Evolutionary conservation across 1,140 invertebrate species (phyloP), one percentile per base, ranked within the genome.

Genomic region (Halotydeus destructor): DNA sequence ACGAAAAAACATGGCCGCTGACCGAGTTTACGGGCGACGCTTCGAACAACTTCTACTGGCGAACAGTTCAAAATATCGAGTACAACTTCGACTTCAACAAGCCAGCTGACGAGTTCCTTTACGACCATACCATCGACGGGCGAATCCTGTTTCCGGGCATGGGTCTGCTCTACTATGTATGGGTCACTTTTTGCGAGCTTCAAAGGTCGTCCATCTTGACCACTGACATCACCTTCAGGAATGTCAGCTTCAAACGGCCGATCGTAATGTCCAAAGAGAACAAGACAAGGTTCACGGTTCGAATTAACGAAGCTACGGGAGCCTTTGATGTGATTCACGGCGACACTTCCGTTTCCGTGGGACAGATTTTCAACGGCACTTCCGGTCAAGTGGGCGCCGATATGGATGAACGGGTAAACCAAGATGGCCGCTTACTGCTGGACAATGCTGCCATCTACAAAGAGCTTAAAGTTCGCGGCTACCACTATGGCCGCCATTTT

Each of bases 131-230:
- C 12, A 91, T 96, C 52, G 88, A 96, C 62, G 88, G 86, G 12
- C 70, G 89, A 55, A 68, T 91, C 24, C 61, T 97, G 3, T 96
- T 85, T 64, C 89, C 91, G 9, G 88, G 86, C 33, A 93, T 88
- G 23, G 88, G 86, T 12, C 93, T 85, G 38, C n/a, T 41, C 3
- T 32, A 31, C 14, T 23, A n/a, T n/a, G n/a, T n/a, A n/a, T n/a
- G n/a, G n/a, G n/a, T n/a, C n/a, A n/a, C n/a, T n/a, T n/a, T n/a
- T n/a, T n/a, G n/a, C n/a, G n/a, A n/a, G n/a, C n/a, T n/a, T n/a
- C n/a, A n/a, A n/a, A n/a, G n/a, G n/a, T n/a, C n/a, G n/a, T n/a
- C n/a, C n/a, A n/a, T n/a, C n/a, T n/a, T n/a, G n/a, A n/a, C n/a
- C n/a, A n/a, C n/a, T n/a, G n/a, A n/a, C n/a, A n/a, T n/a, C n/a